phyloP scores from a whole-genome alignment of 1,140 invertebrate species.

The Cherax quadricarinatus region DNA sequence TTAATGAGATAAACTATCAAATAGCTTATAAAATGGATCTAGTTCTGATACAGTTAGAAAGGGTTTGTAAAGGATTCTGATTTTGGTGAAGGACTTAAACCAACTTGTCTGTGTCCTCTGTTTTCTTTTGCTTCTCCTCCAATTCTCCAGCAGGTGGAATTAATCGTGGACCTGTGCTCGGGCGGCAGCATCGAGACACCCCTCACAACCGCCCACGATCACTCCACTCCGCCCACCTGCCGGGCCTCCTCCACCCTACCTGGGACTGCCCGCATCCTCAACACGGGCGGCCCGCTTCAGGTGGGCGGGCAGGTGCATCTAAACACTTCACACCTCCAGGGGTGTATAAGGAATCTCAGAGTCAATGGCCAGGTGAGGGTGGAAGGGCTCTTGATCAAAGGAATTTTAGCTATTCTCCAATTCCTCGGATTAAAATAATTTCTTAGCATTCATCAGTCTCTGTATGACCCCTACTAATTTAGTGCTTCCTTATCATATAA shows the following conservation, averaged over 20 bases:
- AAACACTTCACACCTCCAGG: conserved; percentile 9
- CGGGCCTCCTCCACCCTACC: conserved; percentile 33
- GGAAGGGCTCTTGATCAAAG: too few relatives aligned
- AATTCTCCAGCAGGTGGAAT: conserved; percentile 44
- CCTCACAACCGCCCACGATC: not conserved
- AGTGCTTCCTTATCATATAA: too few relatives aligned
- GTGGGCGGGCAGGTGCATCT: conserved; percentile 43
- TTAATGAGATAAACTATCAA: too few relatives aligned
- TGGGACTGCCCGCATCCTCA: conserved; percentile 20
- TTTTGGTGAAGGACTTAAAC: too few relatives aligned
- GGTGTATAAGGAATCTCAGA: conserved; percentile 57
- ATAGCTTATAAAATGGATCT: too few relatives aligned
- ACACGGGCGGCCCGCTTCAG: conserved; percentile 41
- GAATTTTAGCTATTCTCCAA: too few relatives aligned
- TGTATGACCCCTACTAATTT: too few relatives aligned
- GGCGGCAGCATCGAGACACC: conserved; percentile 37
- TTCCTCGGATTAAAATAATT: too few relatives aligned
- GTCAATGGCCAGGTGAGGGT: conserved; percentile 43
- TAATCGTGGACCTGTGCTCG: conserved; percentile 64
- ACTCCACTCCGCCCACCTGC: conserved; percentile 26
- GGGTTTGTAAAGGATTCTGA: too few relatives aligned
- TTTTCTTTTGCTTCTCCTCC: not conserved
- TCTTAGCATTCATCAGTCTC: too few relatives aligned
- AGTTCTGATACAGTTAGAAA: too few relatives aligned
- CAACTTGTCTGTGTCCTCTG: too few relatives aligned